Evolutionary conservation across 2,113 vertebrate species (phyloP).

Genomic region (Myiopsitta monachus): DNA sequence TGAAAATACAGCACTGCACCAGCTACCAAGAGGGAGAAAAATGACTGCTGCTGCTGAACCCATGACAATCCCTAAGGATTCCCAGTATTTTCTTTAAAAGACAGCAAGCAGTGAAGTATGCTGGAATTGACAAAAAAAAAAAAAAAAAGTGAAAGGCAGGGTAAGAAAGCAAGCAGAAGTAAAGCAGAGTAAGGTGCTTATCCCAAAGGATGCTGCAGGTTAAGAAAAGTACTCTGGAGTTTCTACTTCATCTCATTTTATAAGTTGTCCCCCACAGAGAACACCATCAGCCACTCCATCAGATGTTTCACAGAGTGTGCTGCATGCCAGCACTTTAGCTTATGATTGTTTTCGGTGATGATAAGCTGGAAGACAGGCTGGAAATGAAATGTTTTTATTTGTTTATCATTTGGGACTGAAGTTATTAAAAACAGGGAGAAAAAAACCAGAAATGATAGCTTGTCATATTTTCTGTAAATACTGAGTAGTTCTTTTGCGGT

Average conservation of each 20-base stretch:
- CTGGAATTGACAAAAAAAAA: neutral
- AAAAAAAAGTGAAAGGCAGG: neutral
- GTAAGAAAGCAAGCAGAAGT: neutral
- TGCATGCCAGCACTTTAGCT: neutral
- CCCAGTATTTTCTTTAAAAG: neutral
- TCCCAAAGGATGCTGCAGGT: neutral
- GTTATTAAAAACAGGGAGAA: neutral
- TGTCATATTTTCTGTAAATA: slow-evolving; percentile 37
- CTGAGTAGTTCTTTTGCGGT: neutral
- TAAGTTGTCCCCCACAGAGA: neutral
- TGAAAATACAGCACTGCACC: too few species aligned
- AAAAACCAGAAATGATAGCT: slow-evolving; percentile 1
- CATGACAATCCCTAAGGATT: too few species aligned
- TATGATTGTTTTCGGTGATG: neutral
- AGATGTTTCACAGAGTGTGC: neutral
- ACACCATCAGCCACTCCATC: neutral
- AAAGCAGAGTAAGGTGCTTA: neutral
- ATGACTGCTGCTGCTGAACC: too few species aligned
- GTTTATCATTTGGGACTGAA: neutral
- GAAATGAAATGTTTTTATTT: slow-evolving; percentile 19
- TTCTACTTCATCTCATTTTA: neutral
- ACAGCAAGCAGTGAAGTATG: neutral
- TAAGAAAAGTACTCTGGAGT: neutral
- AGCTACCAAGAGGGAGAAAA: too few species aligned
- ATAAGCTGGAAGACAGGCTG: neutral